Base-by-base conservation (phyloP, 1,140 invertebrate species). In the Potamilus streckersoni region DNA sequence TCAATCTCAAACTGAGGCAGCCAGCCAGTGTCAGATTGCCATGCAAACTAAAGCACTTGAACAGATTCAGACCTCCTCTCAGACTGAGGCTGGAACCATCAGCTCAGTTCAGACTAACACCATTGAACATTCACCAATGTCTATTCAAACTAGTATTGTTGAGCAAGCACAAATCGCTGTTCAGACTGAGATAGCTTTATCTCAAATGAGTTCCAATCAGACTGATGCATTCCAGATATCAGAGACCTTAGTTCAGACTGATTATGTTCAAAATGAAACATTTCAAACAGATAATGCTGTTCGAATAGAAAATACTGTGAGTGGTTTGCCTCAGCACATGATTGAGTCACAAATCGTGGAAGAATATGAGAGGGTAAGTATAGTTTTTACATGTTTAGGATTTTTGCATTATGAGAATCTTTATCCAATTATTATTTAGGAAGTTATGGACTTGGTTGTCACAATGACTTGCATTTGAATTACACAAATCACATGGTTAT, bases 101-200 rank as follows among this genome's bases (percentile, higher is more conserved):
- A 19, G 27, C n/a, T 57, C 56, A 56, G 61, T 59, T 60, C 70
- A 71, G 38, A 59, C 70, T n/a, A 61, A 60, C 19, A 27, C 55
- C 16, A 67, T n/a, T 49, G 66, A 69, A 23, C 65, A 58, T 15
- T 55, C 65, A 67, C 65, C 49, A 23, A 64, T 31, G 31, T 60
- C 69, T 17, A 55, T 62, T n/a, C 76, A 78, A 57, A 78, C 76
- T 66, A 71, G 73, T 20, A 17, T 60, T 19, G 57, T 55, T 67
- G 61, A 56, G 64, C 72, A 55, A 70, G 77, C 58, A 74, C 77
- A 38, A 59, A 69, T 55, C 17, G 19, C 17, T 57, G 3, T n/a
- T 57, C 62, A 55, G 56, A 73, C 74, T 64, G 62, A 75, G 15
- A 70, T n/a, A 62, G 58, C 4, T 62, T 62, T 62, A 62, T 62